phyloP scores from a whole-genome alignment of 1,140 invertebrate genomes.

The Achroia grisella region DNA sequence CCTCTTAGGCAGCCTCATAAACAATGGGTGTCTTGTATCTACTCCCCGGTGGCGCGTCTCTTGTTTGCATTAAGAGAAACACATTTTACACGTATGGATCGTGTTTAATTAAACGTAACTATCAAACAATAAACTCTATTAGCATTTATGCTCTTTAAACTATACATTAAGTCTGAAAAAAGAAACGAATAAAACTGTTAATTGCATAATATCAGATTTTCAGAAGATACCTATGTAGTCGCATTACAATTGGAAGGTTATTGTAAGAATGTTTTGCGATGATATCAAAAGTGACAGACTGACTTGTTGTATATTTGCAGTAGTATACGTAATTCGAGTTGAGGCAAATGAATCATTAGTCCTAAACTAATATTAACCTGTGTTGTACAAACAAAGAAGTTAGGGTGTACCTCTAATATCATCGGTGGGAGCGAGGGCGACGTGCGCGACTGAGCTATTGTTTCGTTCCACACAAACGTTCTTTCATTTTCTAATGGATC shows the following conservation, averaged over 20 bases:
- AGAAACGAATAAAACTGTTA: too few relatives aligned
- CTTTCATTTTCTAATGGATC: conserved; percentile 63
- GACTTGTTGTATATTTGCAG: too few relatives aligned
- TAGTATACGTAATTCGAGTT: conserved; percentile 15
- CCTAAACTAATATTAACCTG: conserved; percentile 47
- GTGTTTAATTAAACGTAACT: conserved; percentile 14
- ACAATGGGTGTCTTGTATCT: conserved; percentile 23
- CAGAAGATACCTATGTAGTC: too few relatives aligned
- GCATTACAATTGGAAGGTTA: too few relatives aligned
- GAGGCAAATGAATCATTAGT: conserved; percentile 40
- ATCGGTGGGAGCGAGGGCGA: conserved; percentile 14
- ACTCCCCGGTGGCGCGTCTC: conserved; percentile 5
- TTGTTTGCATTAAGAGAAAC: conserved; percentile 12
- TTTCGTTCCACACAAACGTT: conserved; percentile 42
- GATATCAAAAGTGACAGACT: too few relatives aligned
- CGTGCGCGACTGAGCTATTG: conserved; percentile 21
- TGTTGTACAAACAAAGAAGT: conserved; percentile 26
- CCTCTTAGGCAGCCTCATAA: conserved; percentile 20
- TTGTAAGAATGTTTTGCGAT: too few relatives aligned
- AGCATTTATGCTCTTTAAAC: neutral
- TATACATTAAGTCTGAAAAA: neutral
- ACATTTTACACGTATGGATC: conserved; percentile 9
- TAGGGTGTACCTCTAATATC: conserved; percentile 27
- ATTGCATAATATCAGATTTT: too few relatives aligned
- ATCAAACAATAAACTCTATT: conserved; percentile 10